Evolutionary conservation across 37 sponge, comb jelly and placozoan genomes (phyloP).

Genomic region (Bolinopsis microptera): DNA sequence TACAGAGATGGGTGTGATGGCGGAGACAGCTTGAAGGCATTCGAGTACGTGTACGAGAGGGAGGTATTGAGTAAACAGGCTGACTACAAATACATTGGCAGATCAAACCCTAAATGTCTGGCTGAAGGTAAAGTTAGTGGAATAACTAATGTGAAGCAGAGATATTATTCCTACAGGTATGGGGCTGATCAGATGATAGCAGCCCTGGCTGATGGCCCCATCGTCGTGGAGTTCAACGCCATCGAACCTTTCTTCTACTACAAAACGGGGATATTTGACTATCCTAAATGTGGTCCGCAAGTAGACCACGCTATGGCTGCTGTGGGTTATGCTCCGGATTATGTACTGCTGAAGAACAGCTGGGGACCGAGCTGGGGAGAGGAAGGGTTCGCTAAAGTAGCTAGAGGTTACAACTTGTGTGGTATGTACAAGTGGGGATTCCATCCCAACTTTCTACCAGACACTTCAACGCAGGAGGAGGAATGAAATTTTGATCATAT

Average conservation of each 20-base stretch:
- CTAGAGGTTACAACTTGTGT: neutral
- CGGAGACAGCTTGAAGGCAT: neutral
- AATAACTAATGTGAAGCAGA: neutral
- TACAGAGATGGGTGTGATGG: slow-evolving; percentile 15
- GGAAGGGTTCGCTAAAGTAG: neutral
- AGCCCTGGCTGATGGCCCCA: neutral
- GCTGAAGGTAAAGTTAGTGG: neutral
- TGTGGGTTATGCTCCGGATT: neutral
- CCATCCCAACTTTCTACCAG: neutral
- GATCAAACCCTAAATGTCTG: neutral
- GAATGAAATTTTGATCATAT: too few species aligned
- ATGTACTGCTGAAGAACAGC: neutral
- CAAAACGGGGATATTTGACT: slow-evolving; percentile 2
- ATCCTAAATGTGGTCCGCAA: neutral
- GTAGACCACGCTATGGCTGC: neutral
- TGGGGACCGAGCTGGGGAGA: neutral
- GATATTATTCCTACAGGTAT: neutral
- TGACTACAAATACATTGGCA: neutral
- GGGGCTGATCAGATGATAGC: slow-evolving; percentile 25
- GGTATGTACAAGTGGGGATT: neutral
- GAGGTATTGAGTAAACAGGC: neutral
- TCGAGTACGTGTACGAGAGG: slow-evolving; percentile 3
- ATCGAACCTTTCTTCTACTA: slow-evolving; percentile 4
- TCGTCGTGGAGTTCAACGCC: neutral
- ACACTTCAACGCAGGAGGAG: neutral